phyloP scores from a whole-genome alignment of 2,797 vertebrate species.

The Tenualosa ilisha region DNA sequence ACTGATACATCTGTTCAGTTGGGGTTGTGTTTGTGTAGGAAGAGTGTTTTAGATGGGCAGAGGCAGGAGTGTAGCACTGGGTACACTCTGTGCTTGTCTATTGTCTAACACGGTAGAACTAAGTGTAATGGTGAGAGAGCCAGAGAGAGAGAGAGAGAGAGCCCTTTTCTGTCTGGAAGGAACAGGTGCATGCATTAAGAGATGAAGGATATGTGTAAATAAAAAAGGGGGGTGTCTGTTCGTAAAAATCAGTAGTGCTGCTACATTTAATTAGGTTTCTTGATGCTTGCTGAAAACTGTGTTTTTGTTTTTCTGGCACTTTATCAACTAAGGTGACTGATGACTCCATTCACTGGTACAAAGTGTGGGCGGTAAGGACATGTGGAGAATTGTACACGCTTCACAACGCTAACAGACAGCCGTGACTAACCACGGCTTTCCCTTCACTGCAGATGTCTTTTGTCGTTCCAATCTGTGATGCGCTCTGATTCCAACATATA shows the following conservation, averaged over 20 bases:
- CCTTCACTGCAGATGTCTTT: constrained; percentile 9
- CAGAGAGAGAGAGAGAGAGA: neutral
- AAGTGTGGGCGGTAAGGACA: neutral
- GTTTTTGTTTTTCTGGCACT: neutral
- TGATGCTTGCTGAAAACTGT: neutral
- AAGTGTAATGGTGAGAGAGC: neutral
- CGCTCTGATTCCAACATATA: neutral
- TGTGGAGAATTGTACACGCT: neutral
- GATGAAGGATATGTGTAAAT: neutral
- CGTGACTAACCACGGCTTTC: constrained; percentile 12
- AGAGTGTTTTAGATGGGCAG: neutral
- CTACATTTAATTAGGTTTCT: neutral
- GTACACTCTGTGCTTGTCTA: neutral
- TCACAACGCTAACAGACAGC: neutral
- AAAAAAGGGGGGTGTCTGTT: too few species aligned
- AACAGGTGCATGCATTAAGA: neutral
- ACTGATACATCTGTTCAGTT: neutral
- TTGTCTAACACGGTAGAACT: neutral
- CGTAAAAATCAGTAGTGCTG: neutral
- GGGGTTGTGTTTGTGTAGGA: neutral
- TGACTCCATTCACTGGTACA: neutral
- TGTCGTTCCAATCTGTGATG: constrained; percentile 17
- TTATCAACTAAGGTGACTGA: neutral
- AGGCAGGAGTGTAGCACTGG: neutral
- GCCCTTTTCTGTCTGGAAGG: neutral